Evolutionary conservation across 2,113 vertebrate genomes (phyloP).

Genomic region (Indri indri): DNA sequence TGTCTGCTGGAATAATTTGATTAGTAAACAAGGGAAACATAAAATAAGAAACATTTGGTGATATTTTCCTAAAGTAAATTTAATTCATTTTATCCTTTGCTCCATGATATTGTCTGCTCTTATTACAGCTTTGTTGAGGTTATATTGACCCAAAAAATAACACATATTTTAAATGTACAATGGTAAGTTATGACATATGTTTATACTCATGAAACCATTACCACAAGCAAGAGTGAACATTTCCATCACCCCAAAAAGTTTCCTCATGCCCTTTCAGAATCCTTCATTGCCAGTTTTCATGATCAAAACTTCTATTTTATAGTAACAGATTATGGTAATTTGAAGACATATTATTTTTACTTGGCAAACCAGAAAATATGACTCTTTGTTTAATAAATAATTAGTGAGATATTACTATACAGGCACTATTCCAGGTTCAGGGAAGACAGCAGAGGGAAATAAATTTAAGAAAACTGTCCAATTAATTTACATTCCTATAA

Average conservation of each 20-base stretch:
- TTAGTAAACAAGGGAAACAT: neutral
- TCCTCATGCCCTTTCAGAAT: neutral
- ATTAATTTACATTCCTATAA: neutral
- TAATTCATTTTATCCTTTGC: neutral
- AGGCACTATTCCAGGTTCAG: neutral
- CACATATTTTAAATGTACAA: neutral
- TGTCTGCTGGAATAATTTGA: neutral
- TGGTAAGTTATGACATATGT: neutral
- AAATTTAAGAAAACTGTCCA: neutral
- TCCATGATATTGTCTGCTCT: neutral
- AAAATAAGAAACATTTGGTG: neutral
- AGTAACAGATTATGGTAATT: neutral
- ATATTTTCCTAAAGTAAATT: neutral
- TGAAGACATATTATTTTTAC: neutral
- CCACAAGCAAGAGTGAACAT: neutral
- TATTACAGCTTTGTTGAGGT: neutral
- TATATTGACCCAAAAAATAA: neutral
- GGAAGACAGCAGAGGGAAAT: neutral
- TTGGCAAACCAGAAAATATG: neutral
- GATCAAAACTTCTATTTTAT: neutral
- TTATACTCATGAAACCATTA: neutral
- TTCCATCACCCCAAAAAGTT: neutral
- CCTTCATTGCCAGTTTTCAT: neutral
- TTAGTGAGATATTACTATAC: neutral
- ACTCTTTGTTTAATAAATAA: neutral